Evolutionary conservation across 1,140 invertebrate genomes (phyloP).

Genomic region (Mylabris phalerata): DNA sequence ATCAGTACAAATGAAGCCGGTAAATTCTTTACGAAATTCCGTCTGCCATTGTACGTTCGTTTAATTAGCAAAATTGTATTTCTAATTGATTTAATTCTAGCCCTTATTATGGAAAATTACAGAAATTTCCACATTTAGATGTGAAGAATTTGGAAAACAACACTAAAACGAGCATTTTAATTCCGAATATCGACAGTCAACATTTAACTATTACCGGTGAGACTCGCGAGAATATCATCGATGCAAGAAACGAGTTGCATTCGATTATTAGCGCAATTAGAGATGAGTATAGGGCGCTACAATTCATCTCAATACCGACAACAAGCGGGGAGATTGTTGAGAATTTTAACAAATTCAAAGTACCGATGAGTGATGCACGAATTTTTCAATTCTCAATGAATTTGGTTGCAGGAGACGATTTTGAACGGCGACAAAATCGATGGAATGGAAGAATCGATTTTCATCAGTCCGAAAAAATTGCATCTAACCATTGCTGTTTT

Average conservation of each 20-base stretch:
- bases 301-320: conserved; percentile 74
- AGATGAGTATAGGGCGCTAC: conserved; percentile 55
- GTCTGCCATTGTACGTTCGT: conserved; percentile 22
- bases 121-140: neutral
- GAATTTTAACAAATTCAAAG: conserved; percentile 56
- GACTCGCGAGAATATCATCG: conserved; percentile 50
- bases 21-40: conserved; percentile 25
- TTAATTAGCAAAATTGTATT: neutral
- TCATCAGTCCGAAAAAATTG: conserved; percentile 62
- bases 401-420: conserved; percentile 37
- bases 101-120: conserved; percentile 23
- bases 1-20: conserved; percentile 18
- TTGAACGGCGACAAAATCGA: conserved; percentile 42
- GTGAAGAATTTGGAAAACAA: conserved; percentile 53
- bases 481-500: conserved; percentile 71
- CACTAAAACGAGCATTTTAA: conserved; percentile 59
- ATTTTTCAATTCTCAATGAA: neutral
- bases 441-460: conserved; percentile 60
- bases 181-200: conserved; percentile 47
- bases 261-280: conserved; percentile 57
- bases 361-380: conserved; percentile 26
- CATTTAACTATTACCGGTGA: conserved; percentile 48
- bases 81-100: conserved; percentile 8
- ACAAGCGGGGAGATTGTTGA: conserved; percentile 48
- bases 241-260: conserved; percentile 59